These are phyloP conservation scores for Dipodomys merriami DNA, from an alignment of 2,113 vertebrate species.

Conservation along the genomic window DNA sequence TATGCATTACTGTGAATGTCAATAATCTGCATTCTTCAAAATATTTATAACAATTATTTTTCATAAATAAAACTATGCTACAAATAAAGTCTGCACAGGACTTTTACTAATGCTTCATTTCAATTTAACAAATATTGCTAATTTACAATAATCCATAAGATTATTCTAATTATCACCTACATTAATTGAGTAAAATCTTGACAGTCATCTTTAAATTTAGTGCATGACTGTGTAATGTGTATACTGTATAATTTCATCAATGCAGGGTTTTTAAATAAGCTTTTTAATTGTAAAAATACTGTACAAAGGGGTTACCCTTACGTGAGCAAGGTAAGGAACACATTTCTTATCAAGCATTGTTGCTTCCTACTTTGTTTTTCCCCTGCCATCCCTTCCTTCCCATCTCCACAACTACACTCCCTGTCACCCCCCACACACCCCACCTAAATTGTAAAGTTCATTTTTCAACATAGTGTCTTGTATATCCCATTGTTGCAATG, in stretches of 20 bases:
- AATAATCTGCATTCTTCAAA: not conserved
- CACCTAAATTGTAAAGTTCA: too few species aligned
- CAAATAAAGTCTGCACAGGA: not conserved
- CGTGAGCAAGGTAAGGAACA: too few species aligned
- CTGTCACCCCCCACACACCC: too few species aligned
- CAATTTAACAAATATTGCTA: not conserved
- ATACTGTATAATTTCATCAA: not conserved
- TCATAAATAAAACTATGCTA: not conserved
- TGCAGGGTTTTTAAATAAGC: too few species aligned
- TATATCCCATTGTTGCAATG: too few species aligned
- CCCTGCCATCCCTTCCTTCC: too few species aligned
- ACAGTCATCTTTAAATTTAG: not conserved
- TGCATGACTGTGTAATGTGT: not conserved
- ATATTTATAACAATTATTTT: not conserved
- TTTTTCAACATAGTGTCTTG: too few species aligned
- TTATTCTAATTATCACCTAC: not conserved
- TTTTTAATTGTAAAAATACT: too few species aligned
- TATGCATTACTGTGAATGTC: not conserved
- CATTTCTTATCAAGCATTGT: too few species aligned
- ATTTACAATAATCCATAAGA: slow-evolving; percentile 12
- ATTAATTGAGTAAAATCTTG: not conserved
- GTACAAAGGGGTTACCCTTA: too few species aligned
- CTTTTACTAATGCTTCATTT: not conserved
- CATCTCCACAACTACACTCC: too few species aligned
- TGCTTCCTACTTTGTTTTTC: too few species aligned